Conservation (phyloP, 2,113 vertebrate species). For the Odobenus rosmarus region DNA sequence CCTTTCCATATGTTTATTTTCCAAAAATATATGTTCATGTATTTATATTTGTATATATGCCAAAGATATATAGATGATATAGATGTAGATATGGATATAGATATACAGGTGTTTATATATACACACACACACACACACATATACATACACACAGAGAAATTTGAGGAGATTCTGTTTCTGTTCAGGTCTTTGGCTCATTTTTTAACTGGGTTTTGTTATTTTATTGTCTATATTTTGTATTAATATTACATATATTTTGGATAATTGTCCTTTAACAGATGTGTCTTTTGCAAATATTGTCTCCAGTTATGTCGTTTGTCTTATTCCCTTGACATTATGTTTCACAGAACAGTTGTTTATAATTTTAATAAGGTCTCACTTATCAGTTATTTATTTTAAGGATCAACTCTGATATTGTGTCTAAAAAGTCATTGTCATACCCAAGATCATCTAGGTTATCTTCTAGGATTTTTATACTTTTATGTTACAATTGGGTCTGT, state of each 20-base stretch:
- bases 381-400: not conserved
- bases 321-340: not conserved
- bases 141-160: not conserved
- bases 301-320: not conserved
- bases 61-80: not conserved
- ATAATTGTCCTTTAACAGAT: not conserved
- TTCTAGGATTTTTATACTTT: not conserved
- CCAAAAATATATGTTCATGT: not conserved
- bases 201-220: not conserved
- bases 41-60: not conserved
- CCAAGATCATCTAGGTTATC: not conserved
- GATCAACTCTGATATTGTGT: not conserved
- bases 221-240: not conserved
- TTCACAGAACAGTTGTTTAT: not conserved
- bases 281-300: not conserved
- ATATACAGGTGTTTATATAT: not conserved
- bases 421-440: not conserved
- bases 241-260: not conserved
- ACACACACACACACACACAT: not conserved
- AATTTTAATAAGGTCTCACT: not conserved
- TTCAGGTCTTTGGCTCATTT: not conserved
- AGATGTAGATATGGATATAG: not conserved
- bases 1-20: not conserved
- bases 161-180: not conserved
- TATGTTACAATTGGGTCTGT: not conserved